Evolutionary conservation across 2,888 invertebrate species (phyloP).

Genomic region (Pristionchus fissidentatus): DNA sequence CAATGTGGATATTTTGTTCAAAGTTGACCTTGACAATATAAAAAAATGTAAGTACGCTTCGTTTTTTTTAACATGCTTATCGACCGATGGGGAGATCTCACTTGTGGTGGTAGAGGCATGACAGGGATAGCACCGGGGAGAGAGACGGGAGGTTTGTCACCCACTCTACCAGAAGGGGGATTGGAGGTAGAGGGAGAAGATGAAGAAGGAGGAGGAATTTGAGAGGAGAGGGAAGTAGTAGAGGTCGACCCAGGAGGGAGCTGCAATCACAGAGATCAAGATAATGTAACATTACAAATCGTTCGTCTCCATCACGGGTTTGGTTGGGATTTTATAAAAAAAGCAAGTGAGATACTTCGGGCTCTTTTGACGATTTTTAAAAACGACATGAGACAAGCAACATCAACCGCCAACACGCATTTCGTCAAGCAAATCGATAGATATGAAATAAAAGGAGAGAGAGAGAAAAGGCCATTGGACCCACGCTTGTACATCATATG

Average conservation of each 20-base stretch:
- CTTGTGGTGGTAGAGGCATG: constrained; percentile 47
- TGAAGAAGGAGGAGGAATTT: background rate
- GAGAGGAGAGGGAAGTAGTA: background rate
- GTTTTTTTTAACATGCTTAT: no score
- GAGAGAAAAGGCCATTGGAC: background rate
- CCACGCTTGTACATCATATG: background rate
- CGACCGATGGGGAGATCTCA: background rate
- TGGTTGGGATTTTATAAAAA: background rate
- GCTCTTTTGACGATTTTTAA: no score
- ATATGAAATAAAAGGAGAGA: no score
- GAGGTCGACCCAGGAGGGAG: background rate
- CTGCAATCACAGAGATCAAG: background rate
- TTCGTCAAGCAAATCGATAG: background rate
- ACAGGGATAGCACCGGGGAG: constrained; percentile 40
- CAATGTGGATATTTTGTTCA: no score
- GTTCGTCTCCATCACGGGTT: background rate
- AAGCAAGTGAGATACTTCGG: no score
- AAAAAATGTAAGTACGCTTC: no score
- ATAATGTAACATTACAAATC: background rate
- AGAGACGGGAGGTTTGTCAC: constrained; percentile 38
- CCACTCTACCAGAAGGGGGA: background rate
- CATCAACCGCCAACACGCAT: background rate
- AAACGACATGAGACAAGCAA: no score
- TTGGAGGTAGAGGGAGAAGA: background rate
- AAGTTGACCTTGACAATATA: no score